phyloP scores from a whole-genome alignment of 2,888 invertebrate genomes.

The Caenorhabditis uteleia region DNA sequence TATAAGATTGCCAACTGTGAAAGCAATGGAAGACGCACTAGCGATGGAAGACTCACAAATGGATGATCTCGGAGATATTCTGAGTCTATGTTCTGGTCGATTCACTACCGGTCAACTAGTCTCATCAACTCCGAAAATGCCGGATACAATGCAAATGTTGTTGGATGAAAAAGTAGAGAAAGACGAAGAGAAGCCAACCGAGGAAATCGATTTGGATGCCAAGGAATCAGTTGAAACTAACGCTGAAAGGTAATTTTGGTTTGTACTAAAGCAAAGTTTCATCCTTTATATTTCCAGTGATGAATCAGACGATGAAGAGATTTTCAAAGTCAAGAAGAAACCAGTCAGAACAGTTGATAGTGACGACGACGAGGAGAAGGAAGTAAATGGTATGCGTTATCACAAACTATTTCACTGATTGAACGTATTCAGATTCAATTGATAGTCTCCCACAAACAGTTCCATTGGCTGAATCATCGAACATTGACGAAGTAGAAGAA shows the following conservation, averaged over 20 bases:
- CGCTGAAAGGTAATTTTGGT: neutral
- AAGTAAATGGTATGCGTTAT: conserved; percentile 1
- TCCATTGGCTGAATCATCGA: no score
- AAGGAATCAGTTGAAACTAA: neutral
- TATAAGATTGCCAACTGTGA: neutral
- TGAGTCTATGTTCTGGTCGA: conserved; percentile 26
- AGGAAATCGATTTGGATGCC: neutral
- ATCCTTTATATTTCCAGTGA: neutral
- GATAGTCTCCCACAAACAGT: neutral
- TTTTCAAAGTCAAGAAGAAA: no score
- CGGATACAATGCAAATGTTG: conserved; percentile 23
- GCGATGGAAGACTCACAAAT: conserved; percentile 1
- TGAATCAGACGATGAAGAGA: no score
- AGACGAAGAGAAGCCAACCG: no score
- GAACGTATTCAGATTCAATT: no score
- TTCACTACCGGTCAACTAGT: neutral
- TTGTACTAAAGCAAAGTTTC: neutral
- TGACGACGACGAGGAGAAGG: conserved; percentile 21
- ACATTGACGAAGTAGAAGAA: neutral
- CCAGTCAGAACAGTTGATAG: no score
- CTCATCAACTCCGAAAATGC: no score
- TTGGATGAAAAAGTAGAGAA: conserved; percentile 1
- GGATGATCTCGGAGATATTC: conserved; percentile 14
- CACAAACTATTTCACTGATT: no score
- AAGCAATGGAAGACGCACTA: neutral